Evolutionary conservation across 2,888 invertebrate species (phyloP), one percentile per base, ranked within the genome.

Genomic region (Ornithoptera alexandrae): DNA sequence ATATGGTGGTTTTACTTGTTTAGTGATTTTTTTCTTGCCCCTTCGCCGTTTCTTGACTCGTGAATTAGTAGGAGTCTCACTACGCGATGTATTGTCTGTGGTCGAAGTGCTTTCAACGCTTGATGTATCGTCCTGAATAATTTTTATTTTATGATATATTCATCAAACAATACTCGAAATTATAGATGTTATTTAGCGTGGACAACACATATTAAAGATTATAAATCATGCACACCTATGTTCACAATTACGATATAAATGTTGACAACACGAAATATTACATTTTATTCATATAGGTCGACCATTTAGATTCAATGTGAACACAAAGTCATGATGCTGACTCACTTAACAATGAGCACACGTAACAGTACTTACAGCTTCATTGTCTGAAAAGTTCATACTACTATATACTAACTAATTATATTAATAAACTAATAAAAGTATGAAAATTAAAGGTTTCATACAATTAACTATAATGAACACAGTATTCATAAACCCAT

Each of bases 31-130:
- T 80, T 95, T 94, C 79, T 94, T 92, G 74, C 95, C 94, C 61
- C 94, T 89, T 73, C 93, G 83, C 17, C 93, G 92, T 80, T 93
- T 93, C 58, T 93, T 91, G 2, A 94, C 94, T 53, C 94, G 91
- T 62, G 94, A 93, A 74, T 95, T 95, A 17, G 96, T 96, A 1
- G 97, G 97, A 30, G 97, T 97, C 78, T 96, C 97, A 86, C 97
- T 97, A 60, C 96, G 92, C 65, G 96, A 96, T 57, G 96, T 96
- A 76, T 96, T 97, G 80, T 96, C 96, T 39, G 96, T 96, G 24
- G 96, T 96, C 4, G 96, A 95, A 36, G 96, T 95, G 82, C 97
- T 97, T 72, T 96, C 95, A 68, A 96, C 95, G 82, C 97, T 97
- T 6, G 96, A 96, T 65, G 96, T 95, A 83, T 97, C 97, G 86